Percentiles rank a stretch among this genome's conserved stretches.
These are phyloP conservation scores for Aplodontia rufa DNA, from an alignment of 2,113 vertebrate species.

Conservation along the genomic window DNA sequence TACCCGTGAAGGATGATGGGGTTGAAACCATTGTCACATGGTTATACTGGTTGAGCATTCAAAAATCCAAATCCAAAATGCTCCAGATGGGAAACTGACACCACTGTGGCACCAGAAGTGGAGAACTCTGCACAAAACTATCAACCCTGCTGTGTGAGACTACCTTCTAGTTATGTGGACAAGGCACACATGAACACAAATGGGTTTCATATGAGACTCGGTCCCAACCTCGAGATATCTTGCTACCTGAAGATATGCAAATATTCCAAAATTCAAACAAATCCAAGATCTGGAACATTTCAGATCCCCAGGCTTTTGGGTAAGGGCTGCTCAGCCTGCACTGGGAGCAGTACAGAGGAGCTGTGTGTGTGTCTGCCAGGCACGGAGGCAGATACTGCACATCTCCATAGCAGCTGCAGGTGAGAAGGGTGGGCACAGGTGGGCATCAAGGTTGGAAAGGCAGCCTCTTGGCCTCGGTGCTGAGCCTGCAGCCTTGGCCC, in stretches of 20 bases:
- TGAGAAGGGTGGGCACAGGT: background rate
- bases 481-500: background rate
- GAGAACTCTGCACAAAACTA: no score
- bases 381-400: background rate
- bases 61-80: background rate
- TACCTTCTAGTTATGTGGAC: background rate
- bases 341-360: background rate
- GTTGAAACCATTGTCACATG: fast-evolving
- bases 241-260: background rate
- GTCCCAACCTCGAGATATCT: background rate
- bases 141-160: background rate
- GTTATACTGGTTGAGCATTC: no score
- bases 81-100: no score
- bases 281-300: background rate
- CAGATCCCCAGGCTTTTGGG: no score
- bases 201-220: background rate
- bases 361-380: background rate
- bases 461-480: fast-evolving
- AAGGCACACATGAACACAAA: background rate
- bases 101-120: background rate
- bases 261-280: background rate
- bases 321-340: background rate
- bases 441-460: fast-evolving
- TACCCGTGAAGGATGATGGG: fast-evolving
- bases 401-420: no score